phyloP scores from a whole-genome alignment of 2,797 vertebrate genomes.

The Prionace glauca region DNA sequence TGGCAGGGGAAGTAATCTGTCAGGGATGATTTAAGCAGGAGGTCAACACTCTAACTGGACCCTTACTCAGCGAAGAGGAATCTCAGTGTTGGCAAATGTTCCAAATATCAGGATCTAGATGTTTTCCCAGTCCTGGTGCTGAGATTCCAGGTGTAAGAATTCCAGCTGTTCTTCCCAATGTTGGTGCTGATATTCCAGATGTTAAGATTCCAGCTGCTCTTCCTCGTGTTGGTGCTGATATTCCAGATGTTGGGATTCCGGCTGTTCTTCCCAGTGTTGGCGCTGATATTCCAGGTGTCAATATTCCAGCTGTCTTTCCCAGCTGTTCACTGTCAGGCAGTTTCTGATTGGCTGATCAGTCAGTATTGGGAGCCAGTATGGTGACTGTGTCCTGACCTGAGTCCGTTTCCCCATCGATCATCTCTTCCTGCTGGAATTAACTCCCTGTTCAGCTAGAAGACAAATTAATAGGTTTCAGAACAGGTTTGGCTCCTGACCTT shows the following conservation, averaged over 20 bases:
- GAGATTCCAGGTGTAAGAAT: constrained; percentile 12
- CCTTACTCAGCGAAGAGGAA: too few relatives aligned
- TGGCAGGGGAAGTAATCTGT: neutral
- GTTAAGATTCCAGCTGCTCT: constrained; percentile 47
- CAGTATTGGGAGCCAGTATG: constrained; percentile 56
- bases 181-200: constrained; percentile 41
- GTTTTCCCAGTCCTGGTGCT: constrained; percentile 40
- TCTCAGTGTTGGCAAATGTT: neutral
- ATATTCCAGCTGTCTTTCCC: constrained; percentile 44
- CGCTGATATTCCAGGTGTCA: neutral
- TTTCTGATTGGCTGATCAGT: constrained; percentile 55
- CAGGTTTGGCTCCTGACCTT: neutral
- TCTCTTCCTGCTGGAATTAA: constrained; percentile 63
- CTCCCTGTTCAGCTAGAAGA: constrained; percentile 67
- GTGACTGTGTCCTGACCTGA: constrained; percentile 63
- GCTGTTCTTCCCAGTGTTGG: constrained; percentile 42
- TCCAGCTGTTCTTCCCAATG: constrained; percentile 42
- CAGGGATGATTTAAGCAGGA: neutral
- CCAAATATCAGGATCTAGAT: constrained; percentile 40
- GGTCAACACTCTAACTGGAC: constrained; percentile 22
- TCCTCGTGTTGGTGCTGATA: constrained; percentile 42
- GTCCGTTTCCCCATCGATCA: constrained; percentile 75
- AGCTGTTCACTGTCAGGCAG: too few relatives aligned
- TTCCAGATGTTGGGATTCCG: constrained; percentile 43
- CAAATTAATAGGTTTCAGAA: constrained; percentile 57